A percentile compares a stretch with the other conserved stretches of the same genome.
These are phyloP conservation scores for Eristalis tenax DNA, from an alignment of 2,888 invertebrate species.

Conservation along the genomic window DNA sequence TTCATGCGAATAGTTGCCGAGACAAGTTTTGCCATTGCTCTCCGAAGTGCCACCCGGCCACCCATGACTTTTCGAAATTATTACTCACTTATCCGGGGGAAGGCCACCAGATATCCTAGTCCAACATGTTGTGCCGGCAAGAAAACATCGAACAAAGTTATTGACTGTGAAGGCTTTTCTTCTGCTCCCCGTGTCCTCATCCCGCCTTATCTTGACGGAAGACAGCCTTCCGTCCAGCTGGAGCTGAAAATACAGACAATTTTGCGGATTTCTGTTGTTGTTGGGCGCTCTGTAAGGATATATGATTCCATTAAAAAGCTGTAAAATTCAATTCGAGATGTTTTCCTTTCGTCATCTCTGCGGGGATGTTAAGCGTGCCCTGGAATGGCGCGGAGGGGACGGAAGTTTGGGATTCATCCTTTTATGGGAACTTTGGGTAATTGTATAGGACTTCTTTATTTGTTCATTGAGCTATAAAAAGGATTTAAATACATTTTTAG, in stretches of 20 bases:
- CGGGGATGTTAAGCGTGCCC: neutral
- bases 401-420: constrained; percentile 7
- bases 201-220: neutral
- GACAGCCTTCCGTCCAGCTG: neutral
- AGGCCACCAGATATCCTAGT: neutral
- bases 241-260: constrained; percentile 25
- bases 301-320: constrained; percentile 59
- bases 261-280: constrained; percentile 30
- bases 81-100: neutral
- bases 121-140: constrained; percentile 41
- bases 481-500: constrained; percentile 56
- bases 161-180: constrained; percentile 15
- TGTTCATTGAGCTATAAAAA: constrained; percentile 50
- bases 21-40: neutral
- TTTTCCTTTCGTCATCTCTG: constrained; percentile 11
- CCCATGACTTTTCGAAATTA: neutral
- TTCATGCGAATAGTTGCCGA: constrained; percentile 25
- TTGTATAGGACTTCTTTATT: constrained; percentile 54
- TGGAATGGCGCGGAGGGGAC: no score
- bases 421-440: constrained; percentile 46
- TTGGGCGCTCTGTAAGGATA: constrained; percentile 7
- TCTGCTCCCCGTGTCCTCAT: neutral
- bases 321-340: constrained; percentile 54
- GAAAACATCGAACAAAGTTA: constrained; percentile 11
- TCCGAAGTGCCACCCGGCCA: no score